Evolutionary conservation across 2,113 vertebrate genomes (phyloP), one percentile per base, ranked within the genome.

Genomic region (Tauraco erythrolophus): DNA sequence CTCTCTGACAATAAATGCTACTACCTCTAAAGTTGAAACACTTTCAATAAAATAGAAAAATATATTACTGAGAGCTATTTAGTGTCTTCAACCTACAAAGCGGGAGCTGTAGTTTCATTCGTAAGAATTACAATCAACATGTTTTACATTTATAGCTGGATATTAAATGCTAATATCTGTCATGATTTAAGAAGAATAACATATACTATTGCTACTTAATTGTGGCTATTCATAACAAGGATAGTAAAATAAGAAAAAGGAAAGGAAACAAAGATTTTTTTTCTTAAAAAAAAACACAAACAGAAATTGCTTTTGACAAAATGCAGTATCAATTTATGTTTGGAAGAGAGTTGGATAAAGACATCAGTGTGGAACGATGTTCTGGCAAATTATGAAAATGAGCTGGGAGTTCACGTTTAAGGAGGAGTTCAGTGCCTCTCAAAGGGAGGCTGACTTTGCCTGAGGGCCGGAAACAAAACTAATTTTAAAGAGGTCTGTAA

Each of bases 361-460:
- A 93, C 39, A 74, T 41, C 18, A 62, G 15, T 30, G 53, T 89
- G 30, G 56, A 90, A 91, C 0, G 2, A 75, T 39, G 9, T n/a
- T 89, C 53, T 71, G 48, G 51, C 7, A 93, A 80, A 93, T 84
- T 80, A 94, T 23, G 48, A 88, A 88, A 94, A 88, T 62, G 37
- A 85, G n/a, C 13, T 2, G 6, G 35, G 53, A 72, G 43, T 75
- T 91, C 69, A 60, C 28, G 9, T 79, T 71, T 81, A 93, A 90
- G 71, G 35, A 89, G 43, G 21, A 91, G 80, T 46, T 68, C 64
- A 51, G 35, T 30, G 61, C 13, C 48, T 91, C 65, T 89, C 48
- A 86, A 84, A 87, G 48, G 45, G 66, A 82, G 13, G 18, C 6
- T 80, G 57, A 48, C 3, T 2, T 82, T 93, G 72, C 69, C 74